These are phyloP conservation scores for Pachypanchax playfairii DNA, from an alignment of 2,113 vertebrate species.

Conservation along the genomic window DNA sequence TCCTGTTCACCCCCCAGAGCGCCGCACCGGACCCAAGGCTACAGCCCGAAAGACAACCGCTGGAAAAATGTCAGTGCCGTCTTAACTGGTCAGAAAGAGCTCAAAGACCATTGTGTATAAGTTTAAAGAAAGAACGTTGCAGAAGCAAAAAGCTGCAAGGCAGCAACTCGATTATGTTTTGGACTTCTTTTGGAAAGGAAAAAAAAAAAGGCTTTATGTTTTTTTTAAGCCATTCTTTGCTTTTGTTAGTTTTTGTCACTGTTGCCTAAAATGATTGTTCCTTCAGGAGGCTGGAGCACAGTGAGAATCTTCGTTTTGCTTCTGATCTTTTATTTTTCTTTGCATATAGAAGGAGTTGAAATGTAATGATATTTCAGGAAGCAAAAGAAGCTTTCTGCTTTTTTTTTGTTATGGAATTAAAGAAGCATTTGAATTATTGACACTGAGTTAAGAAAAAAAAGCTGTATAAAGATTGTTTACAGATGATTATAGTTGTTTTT, in stretches of 20 bases:
- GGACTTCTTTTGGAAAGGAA: slow-evolving; percentile 52
- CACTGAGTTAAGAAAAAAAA: slow-evolving; percentile 42
- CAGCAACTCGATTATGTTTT: slow-evolving; percentile 62
- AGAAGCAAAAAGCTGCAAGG: slow-evolving; percentile 51
- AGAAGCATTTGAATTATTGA: slow-evolving; percentile 45
- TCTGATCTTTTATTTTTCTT: slow-evolving; percentile 76
- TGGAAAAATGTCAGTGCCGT: slow-evolving; percentile 84
- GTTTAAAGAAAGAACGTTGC: slow-evolving; percentile 40
- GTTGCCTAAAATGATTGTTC: slow-evolving; percentile 48
- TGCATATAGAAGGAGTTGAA: slow-evolving; percentile 82
- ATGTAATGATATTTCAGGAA: slow-evolving; percentile 74
- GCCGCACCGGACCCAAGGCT: slow-evolving; percentile 82
- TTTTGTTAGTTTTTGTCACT: slow-evolving; percentile 64
- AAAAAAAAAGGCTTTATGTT: slow-evolving; percentile 66
- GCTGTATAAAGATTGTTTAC: slow-evolving; percentile 84
- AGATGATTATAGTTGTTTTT: slow-evolving; percentile 79
- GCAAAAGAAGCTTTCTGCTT: slow-evolving; percentile 69
- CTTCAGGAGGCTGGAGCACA: slow-evolving; percentile 52
- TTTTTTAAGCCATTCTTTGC: slow-evolving; percentile 60
- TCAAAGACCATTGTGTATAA: slow-evolving; percentile 82
- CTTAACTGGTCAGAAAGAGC: slow-evolving; percentile 75
- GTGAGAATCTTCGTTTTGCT: slow-evolving; percentile 61
- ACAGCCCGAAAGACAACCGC: slow-evolving; percentile 93
- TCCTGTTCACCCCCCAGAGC: slow-evolving; percentile 83
- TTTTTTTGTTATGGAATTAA: slow-evolving; percentile 76